phyloP scores from a whole-genome alignment of 2,797 vertebrate genomes.

The Manis crassicaudata region DNA sequence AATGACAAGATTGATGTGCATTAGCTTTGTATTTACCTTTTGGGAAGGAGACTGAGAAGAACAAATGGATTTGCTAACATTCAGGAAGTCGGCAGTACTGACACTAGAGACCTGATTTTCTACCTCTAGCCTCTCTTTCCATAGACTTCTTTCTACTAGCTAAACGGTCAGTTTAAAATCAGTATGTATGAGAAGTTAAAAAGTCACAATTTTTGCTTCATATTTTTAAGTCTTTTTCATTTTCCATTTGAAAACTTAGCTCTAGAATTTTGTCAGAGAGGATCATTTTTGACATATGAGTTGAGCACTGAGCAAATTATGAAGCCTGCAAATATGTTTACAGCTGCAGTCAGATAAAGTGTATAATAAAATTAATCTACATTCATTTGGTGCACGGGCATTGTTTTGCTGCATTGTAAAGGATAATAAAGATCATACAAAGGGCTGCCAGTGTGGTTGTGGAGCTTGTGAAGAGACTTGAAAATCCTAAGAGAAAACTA shows the following conservation, averaged over 20 bases:
- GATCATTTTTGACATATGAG: not conserved
- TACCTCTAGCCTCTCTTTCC: not conserved
- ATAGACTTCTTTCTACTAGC: not conserved
- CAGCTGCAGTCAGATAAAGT: not conserved
- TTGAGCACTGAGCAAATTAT: not conserved
- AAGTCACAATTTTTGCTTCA: not conserved
- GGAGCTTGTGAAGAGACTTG: not conserved
- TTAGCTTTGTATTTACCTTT: not conserved
- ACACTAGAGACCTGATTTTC: not conserved
- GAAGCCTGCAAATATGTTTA: not conserved
- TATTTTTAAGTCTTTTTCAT: not conserved
- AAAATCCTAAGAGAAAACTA: not conserved
- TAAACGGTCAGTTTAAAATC: not conserved
- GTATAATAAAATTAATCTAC: not conserved
- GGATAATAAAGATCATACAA: not conserved
- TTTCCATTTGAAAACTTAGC: not conserved
- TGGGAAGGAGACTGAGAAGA: not conserved
- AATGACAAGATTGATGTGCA: not conserved
- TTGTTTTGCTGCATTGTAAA: conserved; percentile 2
- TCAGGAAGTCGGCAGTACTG: not conserved
- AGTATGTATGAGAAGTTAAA: not conserved
- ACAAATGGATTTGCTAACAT: not conserved
- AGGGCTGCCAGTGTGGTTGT: not conserved
- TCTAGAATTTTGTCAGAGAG: not conserved
- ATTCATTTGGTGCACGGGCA: not conserved